Evolutionary conservation across 2,888 invertebrate genomes (phyloP), one percentile per base, ranked within the genome.

Genomic region (Aphidius colemani): DNA sequence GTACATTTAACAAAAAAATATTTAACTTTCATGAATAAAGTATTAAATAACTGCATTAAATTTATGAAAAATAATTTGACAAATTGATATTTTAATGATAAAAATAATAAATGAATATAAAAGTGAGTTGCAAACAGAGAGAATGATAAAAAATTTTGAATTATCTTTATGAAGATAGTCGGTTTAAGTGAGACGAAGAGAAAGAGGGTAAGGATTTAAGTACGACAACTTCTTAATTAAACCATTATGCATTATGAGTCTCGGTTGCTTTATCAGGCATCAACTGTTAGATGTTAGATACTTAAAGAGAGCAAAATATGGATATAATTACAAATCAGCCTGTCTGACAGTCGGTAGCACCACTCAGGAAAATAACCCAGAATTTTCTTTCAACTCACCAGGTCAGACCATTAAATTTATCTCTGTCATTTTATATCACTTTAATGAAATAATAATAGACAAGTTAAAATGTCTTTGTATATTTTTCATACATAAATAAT

Each of bases 151-250:
- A 30, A 30, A 30, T 30, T 30, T 30, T 5, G 5, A 30, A 30
- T 30, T 3, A 30, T 30, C 30, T 30, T 30, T 30, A 30, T 30
- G 30, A 30, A 30, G 30, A 30, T 18, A 18, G 13, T 18, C 13
- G 30, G 3, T 30, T 30, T 5, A 30, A 5, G 30, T 30, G 5
- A 30, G 43, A 61, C 18, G 44, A 53, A 45, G 30, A 46, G 13
- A 18, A 18, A 18, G 13, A 53, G 51, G 51, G 53, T 43, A 51
- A 61, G 61, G 51, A 60, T 61, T 10, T 49, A n/a, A 40, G 44
- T 61, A 69, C 71, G 74, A 75, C 76, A 78, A 77, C 74, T 79
- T 78, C 77, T 78, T 78, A 78, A 79, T 79, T 79, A 78, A 80
- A 78, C 74, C 77, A 78, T 80, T 78, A 78, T 76, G 75, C 77